Base-by-base conservation (phyloP, 2,888 invertebrate genomes). In the Chalcosyrphus nemorum region DNA sequence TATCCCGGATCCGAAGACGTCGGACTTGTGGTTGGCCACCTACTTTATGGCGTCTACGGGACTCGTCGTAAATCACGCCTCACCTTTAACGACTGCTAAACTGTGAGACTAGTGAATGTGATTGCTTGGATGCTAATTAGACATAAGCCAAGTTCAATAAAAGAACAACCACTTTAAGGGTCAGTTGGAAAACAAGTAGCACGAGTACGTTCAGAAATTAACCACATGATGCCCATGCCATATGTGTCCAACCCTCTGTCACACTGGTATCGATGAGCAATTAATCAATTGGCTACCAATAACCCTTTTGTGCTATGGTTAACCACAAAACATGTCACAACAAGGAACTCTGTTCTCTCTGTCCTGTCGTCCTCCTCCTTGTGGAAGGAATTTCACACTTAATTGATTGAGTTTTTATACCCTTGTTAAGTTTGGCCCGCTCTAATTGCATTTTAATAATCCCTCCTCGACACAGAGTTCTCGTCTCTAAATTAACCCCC, bases 361-460 rank as follows among this genome's bases (percentile, higher is more conserved):
- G n/a, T n/a, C n/a, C n/a, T 50, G 24, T 24, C 24, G 24, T 24
- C 4, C 3, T 24, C 24, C 24, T 47, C 27, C 29, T 50, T 76
- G 43, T 61, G 24, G 38, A 78, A 68, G 70, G 45, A 84, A 70
- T 70, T 84, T 84, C 84, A 84, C 84, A 84, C 84, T 41, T 84
- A 84, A 84, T 84, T 84, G 84, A 84, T 84, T 84, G 84, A 84
- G 84, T 84, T 84, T 84, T 84, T 84, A 84, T 84, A 75, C 80
- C 84, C 84, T 84, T 84, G 84, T 84, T 84, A 84, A 84, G 80
- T 80, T 84, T 75, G 56, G 57, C 61, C 65, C 41, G 52, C 19
- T 84, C 84, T 84, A 84, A 84, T 84, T 84, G 84, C 80, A 70
- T 84, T 84, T 84, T 84, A 84, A 84, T 84, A 84, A 84, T 84